Percentiles rank a stretch among this genome's conserved stretches.
Conservation (phyloP, 2,888 invertebrate species). For the Amblyjoppa fuscipennis region DNA sequence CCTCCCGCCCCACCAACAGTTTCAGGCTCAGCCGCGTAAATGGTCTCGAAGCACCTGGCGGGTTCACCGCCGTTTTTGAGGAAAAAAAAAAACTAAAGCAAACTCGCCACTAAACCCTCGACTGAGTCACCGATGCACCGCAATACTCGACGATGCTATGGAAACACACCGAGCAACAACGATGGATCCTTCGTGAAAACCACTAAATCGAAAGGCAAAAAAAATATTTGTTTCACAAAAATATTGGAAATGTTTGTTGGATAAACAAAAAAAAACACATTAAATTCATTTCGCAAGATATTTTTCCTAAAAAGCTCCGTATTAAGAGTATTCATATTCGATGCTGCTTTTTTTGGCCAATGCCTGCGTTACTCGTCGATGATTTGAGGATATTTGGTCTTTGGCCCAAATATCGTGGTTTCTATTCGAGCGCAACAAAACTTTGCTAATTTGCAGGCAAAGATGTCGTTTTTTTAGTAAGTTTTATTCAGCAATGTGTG, state of each 20-base stretch:
- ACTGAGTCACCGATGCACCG: neutral
- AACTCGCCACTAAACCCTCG: slow-evolving; percentile 11
- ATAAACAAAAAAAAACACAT: neutral
- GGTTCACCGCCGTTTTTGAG: slow-evolving; percentile 45
- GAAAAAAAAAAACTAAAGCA: slow-evolving; percentile 7
- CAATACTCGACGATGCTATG: neutral
- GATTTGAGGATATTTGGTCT: too few relatives aligned
- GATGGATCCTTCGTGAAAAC: slow-evolving; percentile 9
- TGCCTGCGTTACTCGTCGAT: too few relatives aligned
- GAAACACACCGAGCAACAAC: slow-evolving; percentile 18
- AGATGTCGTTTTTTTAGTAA: too few relatives aligned
- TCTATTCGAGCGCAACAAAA: too few relatives aligned
- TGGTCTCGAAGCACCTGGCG: slow-evolving; percentile 51
- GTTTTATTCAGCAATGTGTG: too few relatives aligned
- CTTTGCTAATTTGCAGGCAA: too few relatives aligned
- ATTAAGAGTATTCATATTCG: too few relatives aligned
- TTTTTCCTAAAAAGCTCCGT: neutral
- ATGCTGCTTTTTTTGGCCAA: too few relatives aligned
- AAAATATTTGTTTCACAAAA: neutral
- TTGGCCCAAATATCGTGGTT: too few relatives aligned
- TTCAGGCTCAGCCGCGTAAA: slow-evolving; percentile 37
- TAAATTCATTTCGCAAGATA: too few relatives aligned
- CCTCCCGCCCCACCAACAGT: neutral
- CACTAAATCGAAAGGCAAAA: neutral
- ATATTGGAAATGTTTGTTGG: neutral